Evolutionary conservation across 2,888 invertebrate species (phyloP), one percentile per base, ranked within the genome.

Genomic region (Pseudococcus viburni): DNA sequence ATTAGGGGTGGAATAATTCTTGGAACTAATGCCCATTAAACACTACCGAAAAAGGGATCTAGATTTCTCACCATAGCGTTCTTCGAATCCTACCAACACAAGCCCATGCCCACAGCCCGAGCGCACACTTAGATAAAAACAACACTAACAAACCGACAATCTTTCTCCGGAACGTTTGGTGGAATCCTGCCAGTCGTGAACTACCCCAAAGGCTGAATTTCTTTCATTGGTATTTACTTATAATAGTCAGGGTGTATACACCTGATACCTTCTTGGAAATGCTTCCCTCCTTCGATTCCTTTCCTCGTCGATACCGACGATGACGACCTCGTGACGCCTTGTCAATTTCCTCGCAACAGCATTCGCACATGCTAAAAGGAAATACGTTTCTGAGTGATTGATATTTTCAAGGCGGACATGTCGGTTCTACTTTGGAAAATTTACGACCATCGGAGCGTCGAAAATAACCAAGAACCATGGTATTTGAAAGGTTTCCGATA

Each of bases 1-100:
- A 87, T 87, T 87, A 88, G 59, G 88, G 88, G 88, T 83, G 55
- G 88, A 88, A 88, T 88, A 88, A 88, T 88, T 88, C 88, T 55
- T 39, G 51, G 88, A 88, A 88, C 80, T 83, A 77, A 80, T 88
- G 88, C 80, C 88, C 88, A 88, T 88, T 88, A 88, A 83, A 22
- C 80, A 80, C 77, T 64, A 64, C 64, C 64, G 64, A 48, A 80
- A 33, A 87, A 88, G 59, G 83, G 88, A 88, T 80, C 88, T 88
- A 55, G 33, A 55, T 88, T 88, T 88, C 88, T 77, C 86, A 87
- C 88, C 80, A 39, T 39, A 83, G 73, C 42, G 9, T 83, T 83
- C 80, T 42, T 5, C 80, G 80, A 83, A 83, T 83, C 12, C 80
- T 19, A 46, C 46, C 12, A 42, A 33, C 19, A 42, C 80, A 80